phyloP scores from a whole-genome alignment of 2,888 invertebrate species.

The Strigamia crassipes region DNA sequence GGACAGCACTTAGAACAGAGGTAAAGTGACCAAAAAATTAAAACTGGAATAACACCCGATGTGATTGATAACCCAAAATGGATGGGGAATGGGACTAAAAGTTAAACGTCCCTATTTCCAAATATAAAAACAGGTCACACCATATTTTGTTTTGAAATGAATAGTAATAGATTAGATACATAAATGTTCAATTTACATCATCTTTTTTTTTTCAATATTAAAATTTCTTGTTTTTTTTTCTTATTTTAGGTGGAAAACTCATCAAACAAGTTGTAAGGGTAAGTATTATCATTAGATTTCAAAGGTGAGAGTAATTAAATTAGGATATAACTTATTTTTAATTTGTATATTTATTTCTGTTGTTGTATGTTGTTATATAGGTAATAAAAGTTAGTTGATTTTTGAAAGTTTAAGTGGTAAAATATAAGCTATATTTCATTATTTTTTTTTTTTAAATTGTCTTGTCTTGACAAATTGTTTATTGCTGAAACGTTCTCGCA shows the following conservation, averaged over 20 bases:
- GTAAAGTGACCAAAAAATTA: conserved; percentile 7
- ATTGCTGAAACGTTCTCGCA: no score
- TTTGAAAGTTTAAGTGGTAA: no score
- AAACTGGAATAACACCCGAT: not conserved
- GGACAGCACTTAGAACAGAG: conserved; percentile 34
- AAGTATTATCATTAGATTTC: no score
- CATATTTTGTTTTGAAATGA: not conserved
- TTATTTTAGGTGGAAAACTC: no score
- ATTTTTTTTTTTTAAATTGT: no score
- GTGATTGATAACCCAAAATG: not conserved
- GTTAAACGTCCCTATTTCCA: not conserved
- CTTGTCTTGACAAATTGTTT: no score
- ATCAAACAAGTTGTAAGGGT: no score
- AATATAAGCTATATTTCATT: no score
- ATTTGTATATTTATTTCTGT: not conserved
- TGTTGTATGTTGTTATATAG: not conserved
- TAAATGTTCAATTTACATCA: not conserved
- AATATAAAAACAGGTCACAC: not conserved
- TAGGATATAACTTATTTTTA: not conserved
- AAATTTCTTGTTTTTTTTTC: no score
- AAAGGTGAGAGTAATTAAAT: no score
- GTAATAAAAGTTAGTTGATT: no score
- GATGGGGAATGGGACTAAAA: not conserved
- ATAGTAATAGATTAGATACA: not conserved
- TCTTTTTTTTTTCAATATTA: no score